Evolutionary conservation across 37 sponge, comb jelly and placozoan species (phyloP), one percentile per base, ranked within the genome.

Genomic region (Hormiphora californensis): DNA sequence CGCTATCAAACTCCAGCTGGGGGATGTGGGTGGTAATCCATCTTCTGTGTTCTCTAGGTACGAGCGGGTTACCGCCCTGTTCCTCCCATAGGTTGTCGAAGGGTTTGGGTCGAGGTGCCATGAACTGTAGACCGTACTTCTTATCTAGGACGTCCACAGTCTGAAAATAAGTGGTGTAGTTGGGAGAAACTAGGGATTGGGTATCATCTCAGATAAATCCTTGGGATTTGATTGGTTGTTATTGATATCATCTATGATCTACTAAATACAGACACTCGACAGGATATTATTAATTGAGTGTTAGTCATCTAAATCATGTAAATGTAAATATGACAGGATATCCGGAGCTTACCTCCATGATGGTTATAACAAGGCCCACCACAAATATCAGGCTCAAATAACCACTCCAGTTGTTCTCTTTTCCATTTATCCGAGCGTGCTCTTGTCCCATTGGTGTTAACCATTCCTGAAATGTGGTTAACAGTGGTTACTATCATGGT

Each of bases 51-150:
- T 73, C 46, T 33, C 35, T 73, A 46, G 81, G 81, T 0, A 73
- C 81, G n/a, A 41, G 23, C 11, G 81, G 81, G 25, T 73, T 73
- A 33, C 9, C 35, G 81, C 81, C 81, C 35, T 19, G 35, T 40
- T 73, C 81, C 21, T n/a, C 44, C 81, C 81, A 73, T 46, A 73
- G 81, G 44, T 73, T 73, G 11, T 73, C 81, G 27, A 73, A 73
- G 4, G 81, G 81, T 4, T 73, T 43, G 44, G 25, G 28, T 73
- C 43, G 40, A 7, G 41, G 41, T 1, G 81, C 46, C 3, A 11
- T 28, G 30, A 73, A 15, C 0, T 4, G 9, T 33, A 73, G 1
- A 2, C 23, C 35, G 21, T 43, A 41, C 3, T 41, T 40, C 2
- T 39, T 33, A 36, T 73, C 81, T 22, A 73, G 43, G 28, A 22